Evolutionary conservation across 2,113 vertebrate species (phyloP).

Genomic region (Cyprinodon tularosa): DNA sequence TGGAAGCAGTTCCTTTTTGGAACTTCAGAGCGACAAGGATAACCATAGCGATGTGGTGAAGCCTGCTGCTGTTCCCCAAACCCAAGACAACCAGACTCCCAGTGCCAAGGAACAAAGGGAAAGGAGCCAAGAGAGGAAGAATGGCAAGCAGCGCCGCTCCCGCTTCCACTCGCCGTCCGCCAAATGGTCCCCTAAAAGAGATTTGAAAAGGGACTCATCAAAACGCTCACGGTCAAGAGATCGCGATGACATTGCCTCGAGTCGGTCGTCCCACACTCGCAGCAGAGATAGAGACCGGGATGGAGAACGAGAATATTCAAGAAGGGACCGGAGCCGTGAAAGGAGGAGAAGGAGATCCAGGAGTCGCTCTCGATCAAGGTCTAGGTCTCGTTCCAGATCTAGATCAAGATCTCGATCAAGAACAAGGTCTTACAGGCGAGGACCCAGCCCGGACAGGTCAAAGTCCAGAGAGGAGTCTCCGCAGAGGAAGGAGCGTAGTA

Average conservation of each 20-base stretch:
- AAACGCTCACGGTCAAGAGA: slow-evolving; percentile 78
- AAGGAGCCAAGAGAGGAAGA: slow-evolving; percentile 66
- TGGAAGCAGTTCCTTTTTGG: slow-evolving; percentile 66
- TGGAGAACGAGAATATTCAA: slow-evolving; percentile 61
- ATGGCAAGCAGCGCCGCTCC: slow-evolving; percentile 80
- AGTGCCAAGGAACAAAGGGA: slow-evolving; percentile 33
- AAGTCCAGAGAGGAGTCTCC: slow-evolving; percentile 85
- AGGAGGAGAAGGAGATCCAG: slow-evolving; percentile 84
- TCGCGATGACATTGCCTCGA: slow-evolving; percentile 73
- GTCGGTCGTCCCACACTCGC: slow-evolving; percentile 82
- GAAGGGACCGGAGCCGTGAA: slow-evolving; percentile 86
- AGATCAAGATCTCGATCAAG: slow-evolving; percentile 80
- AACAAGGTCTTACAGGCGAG: slow-evolving; percentile 83
- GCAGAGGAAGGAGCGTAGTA: slow-evolving; percentile 84
- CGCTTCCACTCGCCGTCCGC: slow-evolving; percentile 94
- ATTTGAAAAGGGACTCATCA: slow-evolving; percentile 77
- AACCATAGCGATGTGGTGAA: slow-evolving; percentile 15
- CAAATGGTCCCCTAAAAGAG: slow-evolving; percentile 91
- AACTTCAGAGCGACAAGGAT: slow-evolving; percentile 20
- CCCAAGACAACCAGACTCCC: slow-evolving; percentile 22
- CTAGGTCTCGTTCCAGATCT: slow-evolving; percentile 82
- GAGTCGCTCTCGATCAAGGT: slow-evolving; percentile 74
- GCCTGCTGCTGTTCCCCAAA: slow-evolving; percentile 15
- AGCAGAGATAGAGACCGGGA: slow-evolving; percentile 79
- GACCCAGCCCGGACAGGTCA: slow-evolving; percentile 79